phyloP scores from a whole-genome alignment of 1,140 invertebrate genomes.

The Pseudomyrmex pallidus region DNA sequence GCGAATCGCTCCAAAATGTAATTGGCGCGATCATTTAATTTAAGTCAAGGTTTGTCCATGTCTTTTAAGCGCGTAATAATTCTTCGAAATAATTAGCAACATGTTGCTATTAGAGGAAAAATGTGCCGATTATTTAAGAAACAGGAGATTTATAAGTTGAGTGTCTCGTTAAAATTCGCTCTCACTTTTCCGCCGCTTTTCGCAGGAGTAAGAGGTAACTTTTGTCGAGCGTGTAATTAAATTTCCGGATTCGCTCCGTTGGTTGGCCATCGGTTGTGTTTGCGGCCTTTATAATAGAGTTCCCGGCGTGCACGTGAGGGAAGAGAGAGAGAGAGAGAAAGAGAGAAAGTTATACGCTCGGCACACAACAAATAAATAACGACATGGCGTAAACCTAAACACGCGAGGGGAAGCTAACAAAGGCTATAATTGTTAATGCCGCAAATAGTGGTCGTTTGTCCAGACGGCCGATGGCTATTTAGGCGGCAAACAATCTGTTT shows the following conservation, averaged over 20 bases:
- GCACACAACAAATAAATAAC: conserved; percentile 41
- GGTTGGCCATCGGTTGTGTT: conserved; percentile 46
- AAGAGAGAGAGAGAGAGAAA: too few species aligned
- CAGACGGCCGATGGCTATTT: conserved; percentile 41
- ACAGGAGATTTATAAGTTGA: conserved; percentile 37
- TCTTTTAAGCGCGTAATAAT: conserved; percentile 30
- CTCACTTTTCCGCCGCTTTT: conserved; percentile 32
- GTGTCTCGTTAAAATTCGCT: conserved; percentile 53
- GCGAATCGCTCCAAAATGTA: conserved; percentile 42
- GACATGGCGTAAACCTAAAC: conserved; percentile 29
- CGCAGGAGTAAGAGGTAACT: conserved; percentile 6
- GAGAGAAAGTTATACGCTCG: conserved; percentile 13
- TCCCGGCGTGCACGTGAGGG: not conserved
- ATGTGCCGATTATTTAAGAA: conserved; percentile 43
- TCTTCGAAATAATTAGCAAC: conserved; percentile 58
- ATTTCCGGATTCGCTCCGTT: conserved; percentile 50
- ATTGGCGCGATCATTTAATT: conserved; percentile 49
- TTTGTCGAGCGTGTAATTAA: conserved; percentile 56
- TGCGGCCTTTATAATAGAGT: conserved; percentile 51
- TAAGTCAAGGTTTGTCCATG: conserved; percentile 37
- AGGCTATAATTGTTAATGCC: conserved; percentile 49
- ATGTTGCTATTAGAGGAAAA: conserved; percentile 21
- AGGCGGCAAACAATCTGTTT: conserved; percentile 51
- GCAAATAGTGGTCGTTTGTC: conserved; percentile 45
- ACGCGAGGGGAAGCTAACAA: not conserved